Evolutionary conservation across 2,888 invertebrate species (phyloP), one percentile per base, ranked within the genome.

Genomic region (Eristalinus sepulchralis): DNA sequence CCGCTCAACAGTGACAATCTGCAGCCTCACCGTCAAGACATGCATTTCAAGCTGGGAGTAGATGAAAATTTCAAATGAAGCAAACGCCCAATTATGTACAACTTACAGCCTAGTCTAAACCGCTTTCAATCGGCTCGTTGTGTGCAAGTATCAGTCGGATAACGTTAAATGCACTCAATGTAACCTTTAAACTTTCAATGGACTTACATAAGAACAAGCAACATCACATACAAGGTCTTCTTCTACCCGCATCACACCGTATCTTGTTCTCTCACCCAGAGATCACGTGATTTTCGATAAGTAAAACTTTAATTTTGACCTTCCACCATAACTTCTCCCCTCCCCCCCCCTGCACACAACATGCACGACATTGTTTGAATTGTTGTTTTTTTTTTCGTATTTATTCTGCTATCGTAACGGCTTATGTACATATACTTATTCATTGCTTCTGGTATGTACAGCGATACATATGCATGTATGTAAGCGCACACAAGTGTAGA

Each of bases 211-310:
- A 17, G 6, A 11, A 13, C 11, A 8, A 3, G 3, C 11, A 36
- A n/a, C n/a, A n/a, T n/a, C n/a, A 5, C 47, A 47, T 6, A 8
- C 47, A 47, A 47, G 47, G 47, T 17, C 47, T 47, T 8, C 17
- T n/a, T 8, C 8, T 47, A 2, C 20, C 20, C 53, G 17, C 53
- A 47, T 31, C 27, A 13, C 47, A 59, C n/a, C 10, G 36, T 70
- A 36, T 39, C 22, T 36, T 27, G 13, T 57, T 24, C 20, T 20
- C 24, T 55, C 71, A 71, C 60, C 60, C 60, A 60, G 34, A 70
- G 70, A 71, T 71, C 71, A 71, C 39, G 60, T 71, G 71, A 71
- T 60, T 39, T 47, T 47, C 47, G 6, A 60, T 17, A 27, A 71
- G 27, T 17, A 60, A 47, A 60, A 71, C 11, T 17, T 71, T 34